phyloP scores from a whole-genome alignment of 2,113 vertebrate genomes.

The chimpanzee (Pan troglodytes) region NHGRI_mPanTro3-v2.1_pri NC_072398.2:41128501-41129000 shows the following conservation, averaged over 20 bases:
- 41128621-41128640: not conserved
- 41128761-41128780: fast-evolving
- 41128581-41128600: not conserved
- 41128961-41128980: not conserved
- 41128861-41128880: not conserved
- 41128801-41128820: not conserved
- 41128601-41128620: not conserved
- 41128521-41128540: not conserved
- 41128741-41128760: not conserved
- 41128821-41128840: not conserved
- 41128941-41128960: not conserved
- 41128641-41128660: not conserved
- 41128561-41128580: not conserved
- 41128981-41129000: not conserved
- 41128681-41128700: not conserved
- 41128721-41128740: not conserved
- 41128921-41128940: not conserved
- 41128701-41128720: not conserved
- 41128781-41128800: too few relatives aligned
- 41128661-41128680: not conserved
- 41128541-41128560: not conserved
- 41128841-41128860: not conserved
- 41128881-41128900: too few relatives aligned
- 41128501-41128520: not conserved
- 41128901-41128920: not conserved